A percentile compares a stretch with the other conserved stretches of the same genome.
Evolutionary conservation across 30 jellyfish, hydroid and myxozoan genomes (phyloP).

Genomic region (Hydra vulgaris): DNA sequence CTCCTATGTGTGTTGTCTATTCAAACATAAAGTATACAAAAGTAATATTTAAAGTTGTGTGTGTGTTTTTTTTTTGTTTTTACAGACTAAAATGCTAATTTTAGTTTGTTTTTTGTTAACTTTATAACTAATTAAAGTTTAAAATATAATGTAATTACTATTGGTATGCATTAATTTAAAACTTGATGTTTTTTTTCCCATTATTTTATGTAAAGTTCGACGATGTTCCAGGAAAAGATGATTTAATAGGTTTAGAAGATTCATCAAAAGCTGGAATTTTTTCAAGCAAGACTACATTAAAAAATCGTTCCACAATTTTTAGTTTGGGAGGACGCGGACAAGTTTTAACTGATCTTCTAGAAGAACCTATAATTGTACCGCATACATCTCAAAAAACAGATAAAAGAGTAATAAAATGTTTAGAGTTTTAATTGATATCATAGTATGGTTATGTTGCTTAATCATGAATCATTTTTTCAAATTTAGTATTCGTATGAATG

Average conservation of each 20-base stretch:
- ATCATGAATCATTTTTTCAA: background rate
- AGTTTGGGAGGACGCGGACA: slow-evolving; percentile 91
- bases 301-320: slow-evolving; percentile 85
- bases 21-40: too few species aligned
- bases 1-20: too few species aligned
- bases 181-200: too few species aligned
- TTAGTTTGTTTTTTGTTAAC: too few species aligned
- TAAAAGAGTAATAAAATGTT: slow-evolving; percentile 50
- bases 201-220: slow-evolving; percentile 63
- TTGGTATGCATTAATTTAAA: background rate
- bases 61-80: too few species aligned
- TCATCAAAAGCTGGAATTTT: slow-evolving; percentile 81
- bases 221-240: slow-evolving; percentile 95
- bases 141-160: too few species aligned
- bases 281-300: slow-evolving; percentile 71
- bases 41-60: too few species aligned
- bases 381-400: slow-evolving; percentile 96
- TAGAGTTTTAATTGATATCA: background rate
- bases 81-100: too few species aligned
- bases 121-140: too few species aligned
- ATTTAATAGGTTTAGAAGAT: slow-evolving; percentile 93
- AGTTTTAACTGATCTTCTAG: slow-evolving; percentile 69
- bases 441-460: too few species aligned
- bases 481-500: slow-evolving; percentile 81
- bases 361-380: slow-evolving; percentile 93